These are phyloP conservation scores for Minunthozetes semirufus DNA, from an alignment of 2,888 invertebrate species.

Conservation along the genomic window DNA sequence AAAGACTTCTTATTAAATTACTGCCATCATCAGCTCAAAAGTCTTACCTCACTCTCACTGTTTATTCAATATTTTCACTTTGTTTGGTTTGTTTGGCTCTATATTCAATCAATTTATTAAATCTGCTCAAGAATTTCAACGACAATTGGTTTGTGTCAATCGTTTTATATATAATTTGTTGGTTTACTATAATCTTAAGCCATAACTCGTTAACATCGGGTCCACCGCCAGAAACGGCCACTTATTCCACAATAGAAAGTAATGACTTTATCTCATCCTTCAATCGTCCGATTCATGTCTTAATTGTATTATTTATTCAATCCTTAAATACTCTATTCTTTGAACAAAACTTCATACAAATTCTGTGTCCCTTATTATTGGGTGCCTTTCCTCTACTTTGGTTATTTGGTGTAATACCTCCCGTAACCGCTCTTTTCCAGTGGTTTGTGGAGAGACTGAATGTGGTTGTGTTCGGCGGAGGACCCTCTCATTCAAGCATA, in stretches of 20 bases:
- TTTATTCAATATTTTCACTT: background rate
- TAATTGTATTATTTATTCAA: background rate
- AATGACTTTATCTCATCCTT: background rate
- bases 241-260: conserved; percentile 28
- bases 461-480: conserved; percentile 16
- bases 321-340: background rate
- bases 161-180: background rate
- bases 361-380: conserved; percentile 10
- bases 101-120: background rate
- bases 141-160: background rate
- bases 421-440: background rate
- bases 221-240: conserved; percentile 33
- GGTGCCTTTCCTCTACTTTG: conserved; percentile 23
- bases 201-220: conserved; percentile 30
- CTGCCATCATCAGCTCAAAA: background rate
- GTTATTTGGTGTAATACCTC: conserved; percentile 33
- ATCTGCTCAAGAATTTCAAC: conserved; percentile 3
- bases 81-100: background rate
- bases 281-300: conserved; percentile 30
- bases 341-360: too few relatives aligned
- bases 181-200: conserved; percentile 15
- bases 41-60: background rate
- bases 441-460: conserved; percentile 15
- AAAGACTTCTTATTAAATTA: background rate
- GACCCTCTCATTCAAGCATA: background rate